These are phyloP conservation scores for Sinhomidia bicolor DNA, from an alignment of 2,888 invertebrate genomes.

Conservation along the genomic window DNA sequence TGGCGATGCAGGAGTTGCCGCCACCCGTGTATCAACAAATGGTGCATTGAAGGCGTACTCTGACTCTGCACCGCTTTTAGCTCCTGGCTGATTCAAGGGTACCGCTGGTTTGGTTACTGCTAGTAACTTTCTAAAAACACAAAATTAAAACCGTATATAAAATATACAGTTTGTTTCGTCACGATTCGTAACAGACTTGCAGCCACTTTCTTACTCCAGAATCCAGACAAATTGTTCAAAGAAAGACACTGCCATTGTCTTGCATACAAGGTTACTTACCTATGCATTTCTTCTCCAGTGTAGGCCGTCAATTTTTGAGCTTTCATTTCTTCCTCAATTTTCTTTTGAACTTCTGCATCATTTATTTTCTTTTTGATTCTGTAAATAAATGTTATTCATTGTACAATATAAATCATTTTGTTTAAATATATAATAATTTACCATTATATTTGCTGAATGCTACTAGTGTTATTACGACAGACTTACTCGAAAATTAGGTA, in stretches of 20 bases:
- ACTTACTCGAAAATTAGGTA: slow-evolving; percentile 46
- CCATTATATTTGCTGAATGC: not conserved
- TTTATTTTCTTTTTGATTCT: slow-evolving; percentile 47
- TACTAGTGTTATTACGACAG: not conserved
- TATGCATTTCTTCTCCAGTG: slow-evolving; percentile 75
- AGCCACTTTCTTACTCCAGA: too few species aligned
- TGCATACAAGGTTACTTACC: slow-evolving; percentile 48
- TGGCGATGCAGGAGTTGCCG: not conserved
- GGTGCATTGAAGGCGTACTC: slow-evolving; percentile 70
- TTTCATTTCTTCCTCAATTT: slow-evolving; percentile 66
- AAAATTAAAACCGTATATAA: not conserved
- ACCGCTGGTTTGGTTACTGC: slow-evolving; percentile 48
- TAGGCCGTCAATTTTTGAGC: slow-evolving; percentile 71
- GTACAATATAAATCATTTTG: not conserved
- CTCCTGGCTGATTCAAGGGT: not conserved
- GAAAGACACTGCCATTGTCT: too few species aligned
- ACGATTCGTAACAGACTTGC: too few species aligned
- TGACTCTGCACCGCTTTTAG: not conserved
- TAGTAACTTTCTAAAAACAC: slow-evolving; percentile 57
- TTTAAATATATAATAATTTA: not conserved
- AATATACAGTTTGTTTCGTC: too few species aligned
- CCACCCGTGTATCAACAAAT: slow-evolving; percentile 1
- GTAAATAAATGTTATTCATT: too few species aligned
- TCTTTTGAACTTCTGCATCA: slow-evolving; percentile 49
- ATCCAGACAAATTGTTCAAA: too few species aligned